These are phyloP conservation scores for Rhineura floridana DNA, from an alignment of 2,113 vertebrate genomes.

Conservation along the genomic window DNA sequence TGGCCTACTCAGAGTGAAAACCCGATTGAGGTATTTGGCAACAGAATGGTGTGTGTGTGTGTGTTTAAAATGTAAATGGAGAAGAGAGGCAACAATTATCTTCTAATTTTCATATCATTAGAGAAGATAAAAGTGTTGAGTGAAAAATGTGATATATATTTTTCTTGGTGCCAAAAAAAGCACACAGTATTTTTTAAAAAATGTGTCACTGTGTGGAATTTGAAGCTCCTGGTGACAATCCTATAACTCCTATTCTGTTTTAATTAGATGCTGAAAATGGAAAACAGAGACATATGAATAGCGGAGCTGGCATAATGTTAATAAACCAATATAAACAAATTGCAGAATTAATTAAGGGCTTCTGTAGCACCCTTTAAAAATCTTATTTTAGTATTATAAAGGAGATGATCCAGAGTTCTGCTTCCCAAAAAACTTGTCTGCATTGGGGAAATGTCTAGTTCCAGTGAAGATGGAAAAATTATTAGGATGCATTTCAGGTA, in stretches of 20 bases:
- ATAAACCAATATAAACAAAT: background rate
- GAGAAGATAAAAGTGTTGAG: background rate
- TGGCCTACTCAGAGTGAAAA: background rate
- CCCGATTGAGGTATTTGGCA: background rate
- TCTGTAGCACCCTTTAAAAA: background rate
- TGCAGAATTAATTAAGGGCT: background rate
- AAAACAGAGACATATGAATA: background rate
- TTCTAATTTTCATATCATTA: background rate
- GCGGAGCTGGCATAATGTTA: background rate
- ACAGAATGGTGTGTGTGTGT: background rate
- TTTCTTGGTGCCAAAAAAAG: background rate
- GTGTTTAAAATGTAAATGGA: background rate
- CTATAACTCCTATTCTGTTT: background rate
- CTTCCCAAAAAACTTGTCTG: background rate
- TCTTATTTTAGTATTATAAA: no score
- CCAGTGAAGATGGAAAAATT: no score
- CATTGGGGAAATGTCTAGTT: background rate
- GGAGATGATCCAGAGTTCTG: background rate
- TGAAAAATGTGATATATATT: background rate
- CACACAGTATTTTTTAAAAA: background rate
- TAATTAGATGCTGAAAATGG: background rate
- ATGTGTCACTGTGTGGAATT: background rate
- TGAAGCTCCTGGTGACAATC: background rate
- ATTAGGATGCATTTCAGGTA: background rate
- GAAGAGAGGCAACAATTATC: background rate